Evolutionary conservation across 2,113 vertebrate species (phyloP).

Genomic region (Ochotona curzoniae): DNA sequence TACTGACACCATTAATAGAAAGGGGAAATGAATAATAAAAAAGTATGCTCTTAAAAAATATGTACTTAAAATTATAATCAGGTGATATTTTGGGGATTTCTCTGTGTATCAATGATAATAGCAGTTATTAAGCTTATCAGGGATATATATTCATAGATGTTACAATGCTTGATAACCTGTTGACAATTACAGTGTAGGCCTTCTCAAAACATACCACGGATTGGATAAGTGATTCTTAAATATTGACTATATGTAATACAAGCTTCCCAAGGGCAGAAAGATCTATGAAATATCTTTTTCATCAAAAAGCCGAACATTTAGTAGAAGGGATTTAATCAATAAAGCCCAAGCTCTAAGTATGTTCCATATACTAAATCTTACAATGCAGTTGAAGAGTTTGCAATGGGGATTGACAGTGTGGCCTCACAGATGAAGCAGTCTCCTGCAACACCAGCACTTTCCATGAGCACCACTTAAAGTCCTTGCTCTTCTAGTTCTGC

Average conservation of each 20-base stretch:
- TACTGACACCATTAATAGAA: neutral
- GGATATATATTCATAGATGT: constrained; percentile 47
- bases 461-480: too few relatives aligned
- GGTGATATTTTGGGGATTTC: neutral
- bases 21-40: neutral
- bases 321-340: neutral
- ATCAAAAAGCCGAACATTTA: neutral
- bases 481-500: too few relatives aligned
- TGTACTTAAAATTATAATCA: neutral
- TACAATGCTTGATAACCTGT: neutral
- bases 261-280: neutral
- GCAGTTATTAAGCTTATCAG: neutral
- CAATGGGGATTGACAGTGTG: too few relatives aligned
- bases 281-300: neutral
- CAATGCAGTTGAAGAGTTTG: neutral
- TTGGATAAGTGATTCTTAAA: constrained; percentile 27
- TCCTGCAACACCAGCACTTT: too few relatives aligned
- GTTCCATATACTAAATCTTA: neutral
- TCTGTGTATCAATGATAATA: neutral
- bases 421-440: too few relatives aligned
- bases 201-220: constrained; percentile 30
- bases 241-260: neutral
- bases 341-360: neutral
- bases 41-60: neutral
- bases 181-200: neutral